phyloP scores from a whole-genome alignment of 2,797 vertebrate species.

The Sebastes kiyomatsui region DNA sequence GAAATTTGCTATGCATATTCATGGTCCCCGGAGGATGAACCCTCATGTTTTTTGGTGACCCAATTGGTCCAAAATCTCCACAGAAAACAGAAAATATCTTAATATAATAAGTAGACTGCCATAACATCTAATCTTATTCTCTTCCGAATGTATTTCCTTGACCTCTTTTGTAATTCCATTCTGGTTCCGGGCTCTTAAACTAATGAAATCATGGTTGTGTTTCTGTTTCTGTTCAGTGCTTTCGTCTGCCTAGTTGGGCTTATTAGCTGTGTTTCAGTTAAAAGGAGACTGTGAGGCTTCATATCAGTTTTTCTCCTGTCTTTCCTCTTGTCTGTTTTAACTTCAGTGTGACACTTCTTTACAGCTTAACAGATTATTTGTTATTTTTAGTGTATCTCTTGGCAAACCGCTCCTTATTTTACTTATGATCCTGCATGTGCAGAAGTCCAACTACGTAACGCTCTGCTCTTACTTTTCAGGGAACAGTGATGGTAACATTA shows the following conservation, averaged over 20 bases:
- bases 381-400: neutral
- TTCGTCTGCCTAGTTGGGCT: neutral
- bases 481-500: neutral
- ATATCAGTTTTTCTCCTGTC: neutral
- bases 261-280: neutral
- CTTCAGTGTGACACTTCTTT: neutral
- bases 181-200: neutral
- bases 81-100: neutral
- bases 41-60: neutral
- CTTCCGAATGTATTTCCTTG: neutral
- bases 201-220: neutral
- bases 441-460: neutral
- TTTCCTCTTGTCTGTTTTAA: neutral
- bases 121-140: neutral
- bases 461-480: no score
- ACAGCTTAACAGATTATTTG: neutral
- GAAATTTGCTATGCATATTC: neutral
- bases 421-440: neutral
- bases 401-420: no score
- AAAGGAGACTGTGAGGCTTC: neutral
- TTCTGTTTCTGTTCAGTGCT: neutral
- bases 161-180: neutral
- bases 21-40: neutral
- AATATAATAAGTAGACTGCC: neutral
- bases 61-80: neutral